Conservation (phyloP, 2,888 invertebrate species). For the Bembecia ichneumoniformis region DNA sequence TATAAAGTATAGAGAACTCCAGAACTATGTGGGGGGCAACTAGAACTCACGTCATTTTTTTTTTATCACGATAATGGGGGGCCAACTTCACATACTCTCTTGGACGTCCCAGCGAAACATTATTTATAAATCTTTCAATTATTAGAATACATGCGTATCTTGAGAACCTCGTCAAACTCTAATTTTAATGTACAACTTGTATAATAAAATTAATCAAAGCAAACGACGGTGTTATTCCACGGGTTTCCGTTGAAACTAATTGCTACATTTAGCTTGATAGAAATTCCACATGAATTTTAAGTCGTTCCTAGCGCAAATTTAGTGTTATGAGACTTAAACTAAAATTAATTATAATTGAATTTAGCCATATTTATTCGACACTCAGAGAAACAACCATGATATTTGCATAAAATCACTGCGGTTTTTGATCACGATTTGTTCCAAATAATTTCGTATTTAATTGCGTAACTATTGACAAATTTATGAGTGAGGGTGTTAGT, state of each 20-base stretch:
- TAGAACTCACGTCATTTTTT: too few species aligned
- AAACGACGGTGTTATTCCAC: background rate
- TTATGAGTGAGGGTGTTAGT: too few species aligned
- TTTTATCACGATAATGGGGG: too few species aligned
- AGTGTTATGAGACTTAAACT: background rate
- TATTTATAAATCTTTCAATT: too few species aligned
- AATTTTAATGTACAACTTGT: background rate
- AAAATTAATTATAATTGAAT: background rate
- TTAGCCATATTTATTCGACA: background rate
- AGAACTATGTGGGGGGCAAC: too few species aligned
- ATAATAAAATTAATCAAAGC: background rate
- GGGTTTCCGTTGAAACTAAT: background rate
- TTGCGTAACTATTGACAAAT: too few species aligned
- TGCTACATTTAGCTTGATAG: background rate
- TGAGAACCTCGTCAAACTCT: too few species aligned
- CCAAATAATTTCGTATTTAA: too few species aligned
- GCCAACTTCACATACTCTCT: too few species aligned
- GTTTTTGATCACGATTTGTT: background rate
- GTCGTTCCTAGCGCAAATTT: background rate
- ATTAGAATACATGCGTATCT: too few species aligned
- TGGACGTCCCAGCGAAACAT: too few species aligned
- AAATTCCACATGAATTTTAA: background rate
- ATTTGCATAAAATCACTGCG: background rate
- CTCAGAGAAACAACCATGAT: background rate
- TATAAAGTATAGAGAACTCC: too few species aligned